A percentile compares a stretch with the other conserved stretches of the same genome.
Evolutionary conservation across 1,140 invertebrate genomes (phyloP).

Genomic region (Nasonia vitripennis): DNA sequence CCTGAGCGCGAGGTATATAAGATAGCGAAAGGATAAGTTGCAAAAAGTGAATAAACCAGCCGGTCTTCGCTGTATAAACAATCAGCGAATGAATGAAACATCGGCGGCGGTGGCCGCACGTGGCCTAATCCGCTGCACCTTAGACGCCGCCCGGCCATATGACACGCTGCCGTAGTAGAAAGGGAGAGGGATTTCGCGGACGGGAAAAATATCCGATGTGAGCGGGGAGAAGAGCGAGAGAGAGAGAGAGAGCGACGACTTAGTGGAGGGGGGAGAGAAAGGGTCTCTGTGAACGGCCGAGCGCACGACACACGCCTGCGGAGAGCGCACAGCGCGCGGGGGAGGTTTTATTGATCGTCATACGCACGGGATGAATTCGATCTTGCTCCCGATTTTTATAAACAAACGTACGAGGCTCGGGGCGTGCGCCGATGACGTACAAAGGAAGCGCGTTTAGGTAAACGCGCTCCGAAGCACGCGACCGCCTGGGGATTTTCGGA

Average conservation of each 20-base stretch:
- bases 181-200: constrained; percentile 2
- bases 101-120: background rate
- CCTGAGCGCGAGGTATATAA: too few relatives aligned
- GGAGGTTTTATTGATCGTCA: constrained; percentile 47
- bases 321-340: constrained; percentile 21
- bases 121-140: constrained; percentile 27
- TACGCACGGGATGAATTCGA: constrained; percentile 19
- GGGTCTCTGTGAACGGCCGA: background rate
- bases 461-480: too few relatives aligned
- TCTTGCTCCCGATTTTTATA: background rate
- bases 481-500: background rate
- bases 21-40: too few relatives aligned
- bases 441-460: too few relatives aligned
- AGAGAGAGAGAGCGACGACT: background rate
- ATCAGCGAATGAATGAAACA: constrained; percentile 7
- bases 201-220: background rate
- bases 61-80: background rate
- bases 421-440: background rate
- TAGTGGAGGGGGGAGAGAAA: background rate
- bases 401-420: background rate
- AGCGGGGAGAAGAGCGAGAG: background rate
- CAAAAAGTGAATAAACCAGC: background rate
- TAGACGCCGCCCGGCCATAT: background rate
- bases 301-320: background rate
- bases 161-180: background rate